Conservation (phyloP, 1,140 invertebrate species). For the Aphelenchoides avenae region DNA sequence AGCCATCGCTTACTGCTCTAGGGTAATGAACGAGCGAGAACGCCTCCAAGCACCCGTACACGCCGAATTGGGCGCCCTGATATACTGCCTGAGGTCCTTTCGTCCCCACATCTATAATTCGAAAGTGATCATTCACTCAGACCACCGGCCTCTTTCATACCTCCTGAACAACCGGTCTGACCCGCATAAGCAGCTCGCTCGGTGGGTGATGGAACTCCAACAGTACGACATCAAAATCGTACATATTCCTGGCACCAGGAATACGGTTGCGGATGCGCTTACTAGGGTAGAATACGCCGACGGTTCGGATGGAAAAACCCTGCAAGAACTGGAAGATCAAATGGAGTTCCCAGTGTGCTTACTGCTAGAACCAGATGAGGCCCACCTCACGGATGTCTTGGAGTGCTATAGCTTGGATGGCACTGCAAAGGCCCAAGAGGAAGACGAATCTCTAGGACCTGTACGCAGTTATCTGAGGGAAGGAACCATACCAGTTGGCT, state of each 20-base stretch:
- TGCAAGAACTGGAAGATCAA: conserved; percentile 10
- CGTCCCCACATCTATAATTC: conserved; percentile 22
- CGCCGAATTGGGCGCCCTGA: conserved; percentile 16
- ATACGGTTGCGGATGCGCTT: conserved; percentile 9
- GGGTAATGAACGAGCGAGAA: conserved; percentile 8
- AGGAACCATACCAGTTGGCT: no score
- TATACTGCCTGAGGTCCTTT: conserved; percentile 13
- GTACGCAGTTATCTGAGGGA: no score
- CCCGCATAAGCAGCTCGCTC: conserved; percentile 1
- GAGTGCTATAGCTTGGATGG: no score
- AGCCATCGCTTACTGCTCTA: conserved; percentile 17
- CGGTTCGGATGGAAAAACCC: no score
- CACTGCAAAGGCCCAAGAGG: no score
- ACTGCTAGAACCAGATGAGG: no score
- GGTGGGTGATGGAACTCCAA: conserved; percentile 27
- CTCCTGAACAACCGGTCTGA: conserved; percentile 18
- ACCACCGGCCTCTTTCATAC: conserved; percentile 16
- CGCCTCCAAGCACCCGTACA: conserved; percentile 3
- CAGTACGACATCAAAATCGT: conserved; percentile 12
- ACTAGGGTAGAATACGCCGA: background rate
- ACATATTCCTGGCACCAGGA: conserved; percentile 7
- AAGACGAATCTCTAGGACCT: no score
- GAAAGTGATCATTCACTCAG: conserved; percentile 17
- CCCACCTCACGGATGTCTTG: no score
- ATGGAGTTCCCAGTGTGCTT: conserved; percentile 14